Evolutionary conservation across 2,888 invertebrate species (phyloP).

Genomic region (Rugalucina vietnamica): DNA sequence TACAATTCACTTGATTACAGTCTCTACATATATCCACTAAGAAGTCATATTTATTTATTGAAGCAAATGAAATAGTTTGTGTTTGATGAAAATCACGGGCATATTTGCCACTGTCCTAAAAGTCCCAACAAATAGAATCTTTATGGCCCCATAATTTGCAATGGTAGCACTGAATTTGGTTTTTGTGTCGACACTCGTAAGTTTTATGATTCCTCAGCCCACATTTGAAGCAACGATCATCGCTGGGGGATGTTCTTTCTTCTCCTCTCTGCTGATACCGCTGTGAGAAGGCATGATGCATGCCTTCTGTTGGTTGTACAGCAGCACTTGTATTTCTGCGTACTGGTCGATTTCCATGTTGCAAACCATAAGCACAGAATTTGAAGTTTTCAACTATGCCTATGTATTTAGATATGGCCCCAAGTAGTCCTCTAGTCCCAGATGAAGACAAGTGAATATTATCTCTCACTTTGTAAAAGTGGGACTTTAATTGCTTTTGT

Average conservation of each 20-base stretch:
- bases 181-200: background rate
- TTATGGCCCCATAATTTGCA: background rate
- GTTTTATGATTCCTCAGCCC: background rate
- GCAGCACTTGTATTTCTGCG: background rate
- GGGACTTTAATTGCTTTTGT: background rate
- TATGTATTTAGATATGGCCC: background rate
- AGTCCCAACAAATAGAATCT: background rate
- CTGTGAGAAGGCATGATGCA: no score
- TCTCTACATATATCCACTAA: no score
- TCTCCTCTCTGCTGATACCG: no score
- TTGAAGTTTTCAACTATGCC: background rate
- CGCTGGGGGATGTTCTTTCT: background rate
- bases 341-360: background rate
- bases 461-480: background rate
- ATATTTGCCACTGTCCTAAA: slow-evolving; percentile 1
- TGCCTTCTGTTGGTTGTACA: background rate
- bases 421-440: background rate
- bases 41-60: no score
- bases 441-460: background rate
- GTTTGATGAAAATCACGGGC: no score
- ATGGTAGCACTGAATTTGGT: background rate
- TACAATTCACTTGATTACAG: no score
- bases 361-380: background rate
- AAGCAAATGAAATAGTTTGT: no score
- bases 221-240: background rate